Base-by-base conservation (phyloP, 2,113 vertebrate species). In the Entosphenus tridentatus region DNA sequence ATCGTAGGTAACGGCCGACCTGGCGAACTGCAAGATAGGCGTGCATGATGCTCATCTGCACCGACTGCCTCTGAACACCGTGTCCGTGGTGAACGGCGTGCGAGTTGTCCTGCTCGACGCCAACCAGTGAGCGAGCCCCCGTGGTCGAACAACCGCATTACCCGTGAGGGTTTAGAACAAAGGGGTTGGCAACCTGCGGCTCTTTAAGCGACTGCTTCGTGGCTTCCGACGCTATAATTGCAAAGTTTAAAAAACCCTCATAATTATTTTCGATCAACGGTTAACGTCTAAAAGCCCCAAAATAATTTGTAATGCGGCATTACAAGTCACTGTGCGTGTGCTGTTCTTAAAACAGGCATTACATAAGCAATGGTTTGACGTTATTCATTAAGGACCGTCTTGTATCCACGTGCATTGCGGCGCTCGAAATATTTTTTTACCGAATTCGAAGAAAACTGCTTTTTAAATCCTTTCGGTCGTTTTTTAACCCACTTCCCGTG, bases 21-120 rank as follows among this genome's bases (percentile, higher is more conserved):
- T 65, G 10, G n/a, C 18, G 62, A 8, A 10, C n/a, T 16, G 10
- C 62, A 65, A 65, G 62, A 2, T 65, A 2, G 62, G 62, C 18
- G 62, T 65, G n/a, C 62, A 21, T 10, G 62, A 65, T 65, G 62
- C n/a, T 18, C 18, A 16, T n/a, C n/a, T 65, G n/a, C 62, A 65
- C 62, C 62, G 62, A 9, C 62, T 65, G 62, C 62, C 62, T 2
- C 62, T 65, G n/a, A n/a, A 65, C 62, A 65, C 62, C 9, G 62
- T 65, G 10, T 65, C n/a, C 62, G n/a, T 65, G n/a, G 62, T 65
- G 62, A 21, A 65, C n/a, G 62, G n/a, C 62, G 21, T 65, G n/a
- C 8, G 62, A 65, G 62, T 65, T 8, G 62, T 65, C 18, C 62
- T 65, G n/a, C 9, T 65, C 18, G 62, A 65, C n/a, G 62, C 62